Evolutionary conservation across 2,113 vertebrate genomes (phyloP), one percentile per base, ranked within the genome.

Genomic region (Clarias gariepinus): DNA sequence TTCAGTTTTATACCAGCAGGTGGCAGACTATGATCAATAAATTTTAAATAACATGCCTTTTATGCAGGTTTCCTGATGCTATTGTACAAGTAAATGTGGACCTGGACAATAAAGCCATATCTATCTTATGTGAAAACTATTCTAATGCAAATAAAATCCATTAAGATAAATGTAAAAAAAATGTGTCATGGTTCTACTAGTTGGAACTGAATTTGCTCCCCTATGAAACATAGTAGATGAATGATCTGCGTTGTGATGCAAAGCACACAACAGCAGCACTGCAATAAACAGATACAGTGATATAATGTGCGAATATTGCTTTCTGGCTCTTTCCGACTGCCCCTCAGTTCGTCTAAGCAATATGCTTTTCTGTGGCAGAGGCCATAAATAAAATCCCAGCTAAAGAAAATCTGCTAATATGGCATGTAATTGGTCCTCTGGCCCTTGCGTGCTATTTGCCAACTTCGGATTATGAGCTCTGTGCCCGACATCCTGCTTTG

Each of bases 401-500:
- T 53, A 82, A 79, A 68, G n/a, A 82, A 57, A 79, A 61, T 1
- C 61, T 82, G 57, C 81, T 85, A 89, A 89, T 81, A 74, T 66
- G 47, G 36, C 84, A 64, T 86, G 81, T 86, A 89, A 89, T 84
- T 89, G 81, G 81, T 80, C 73, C 81, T 53, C 74, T 81, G 74
- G 81, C 84, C 86, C 89, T 79, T 68, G 84, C 74, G 86, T 74
- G 74, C 61, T 53, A 86, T 79, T 83, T 36, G 15, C 21, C 81
- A 60, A 28, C 84, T 83, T 78, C 63, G 13, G 86, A 87, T 89
- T 89, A 89, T 88, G 89, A 89, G 89, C 84, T 89, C 86, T 88
- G 89, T 36, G 81, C 79, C 58, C 66, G 74, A 21, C 60, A 52
- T 77, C 64, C 76, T 30, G 55, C n/a, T 21, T 36, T 63, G 15